phyloP scores from a whole-genome alignment of 64 coral and sea anemone genomes.

The Exaiptasia diaphana region DNA sequence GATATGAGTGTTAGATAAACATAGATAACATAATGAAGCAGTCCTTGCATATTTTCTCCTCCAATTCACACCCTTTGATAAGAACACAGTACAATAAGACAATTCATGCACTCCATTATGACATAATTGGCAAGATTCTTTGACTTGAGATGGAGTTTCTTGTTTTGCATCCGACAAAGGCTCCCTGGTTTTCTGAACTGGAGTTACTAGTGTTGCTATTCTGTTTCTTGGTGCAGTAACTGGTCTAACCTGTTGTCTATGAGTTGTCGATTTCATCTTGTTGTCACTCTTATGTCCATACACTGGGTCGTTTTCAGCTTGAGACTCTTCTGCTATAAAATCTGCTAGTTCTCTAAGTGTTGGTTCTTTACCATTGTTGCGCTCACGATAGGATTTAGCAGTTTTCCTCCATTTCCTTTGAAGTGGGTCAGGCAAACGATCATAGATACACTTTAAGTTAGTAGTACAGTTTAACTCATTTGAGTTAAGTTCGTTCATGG shows the following conservation, averaged over 20 bases:
- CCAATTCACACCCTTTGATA: not conserved
- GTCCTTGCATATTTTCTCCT: not conserved
- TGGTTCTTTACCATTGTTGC: slow-evolving; percentile 7
- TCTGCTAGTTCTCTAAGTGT: not conserved
- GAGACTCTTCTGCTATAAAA: slow-evolving; percentile 28
- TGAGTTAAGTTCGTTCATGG: slow-evolving; percentile 36
- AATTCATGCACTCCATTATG: not conserved
- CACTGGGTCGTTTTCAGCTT: slow-evolving; percentile 48
- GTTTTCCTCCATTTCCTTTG: slow-evolving; percentile 15
- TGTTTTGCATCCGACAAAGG: not conserved
- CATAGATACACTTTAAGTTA: slow-evolving; percentile 14
- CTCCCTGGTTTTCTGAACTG: not conserved
- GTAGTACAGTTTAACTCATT: slow-evolving; percentile 52
- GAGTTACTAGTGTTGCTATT: not conserved
- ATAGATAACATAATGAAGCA: slow-evolving; percentile 9
- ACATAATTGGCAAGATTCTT: not conserved
- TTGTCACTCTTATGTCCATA: slow-evolving; percentile 6
- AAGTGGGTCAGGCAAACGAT: slow-evolving; percentile 5
- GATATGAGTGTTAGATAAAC: not conserved
- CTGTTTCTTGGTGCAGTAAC: not conserved
- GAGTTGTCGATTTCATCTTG: not conserved
- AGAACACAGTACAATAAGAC: not conserved
- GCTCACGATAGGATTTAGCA: slow-evolving; percentile 17
- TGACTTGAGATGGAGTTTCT: not conserved
- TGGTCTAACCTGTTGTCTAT: not conserved